Base-by-base conservation (phyloP, 2,888 invertebrate genomes). In the Andrena marginata region DNA sequence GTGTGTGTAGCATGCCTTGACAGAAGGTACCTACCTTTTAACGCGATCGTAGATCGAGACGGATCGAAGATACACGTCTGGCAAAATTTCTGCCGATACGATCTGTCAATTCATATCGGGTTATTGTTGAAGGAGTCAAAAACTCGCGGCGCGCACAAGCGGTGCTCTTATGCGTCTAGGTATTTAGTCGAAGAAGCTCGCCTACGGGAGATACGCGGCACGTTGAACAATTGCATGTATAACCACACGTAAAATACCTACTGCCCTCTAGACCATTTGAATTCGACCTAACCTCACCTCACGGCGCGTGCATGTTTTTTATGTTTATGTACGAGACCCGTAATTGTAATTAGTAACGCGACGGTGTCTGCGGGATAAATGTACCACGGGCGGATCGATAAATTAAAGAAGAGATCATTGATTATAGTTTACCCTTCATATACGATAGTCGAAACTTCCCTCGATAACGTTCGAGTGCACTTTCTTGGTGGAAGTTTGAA, bases 181-280 rank as follows among this genome's bases (percentile, higher is more conserved):
- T 23, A 78, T 70, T 89, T 88, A 88, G 87, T 85, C 74, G 77
- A 84, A 77, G 77, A 84, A 82, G 85, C 78, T 87, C 70, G 71
- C 77, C 87, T 82, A 48, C n/a, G 51, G 80, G 85, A 72, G 86
- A 86, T 87, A 90, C 89, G 87, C 91, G 89, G 91, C 91, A 90
- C 91, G 89, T 87, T 90, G 87, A 85, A 87, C 82, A 84, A 86
- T 86, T 80, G 68, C 80, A 80, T 82, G 42, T 42, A 72, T 75
- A 82, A 56, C 49, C 84, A 85, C 84, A 85, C 81, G 85, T 77
- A 69, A 73, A 76, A 67, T 77, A 85, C 70, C 67, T 78, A 86
- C 87, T 76, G 79, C 77, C 85, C 85, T 70, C 78, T 74, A 71
- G 64, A 70, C 48, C 16, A 67, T 76, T 80, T 62, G 72, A 81